Conservation (phyloP, 37 sponge, comb jelly and placozoan genomes). For the Spongilla lacustris region DNA sequence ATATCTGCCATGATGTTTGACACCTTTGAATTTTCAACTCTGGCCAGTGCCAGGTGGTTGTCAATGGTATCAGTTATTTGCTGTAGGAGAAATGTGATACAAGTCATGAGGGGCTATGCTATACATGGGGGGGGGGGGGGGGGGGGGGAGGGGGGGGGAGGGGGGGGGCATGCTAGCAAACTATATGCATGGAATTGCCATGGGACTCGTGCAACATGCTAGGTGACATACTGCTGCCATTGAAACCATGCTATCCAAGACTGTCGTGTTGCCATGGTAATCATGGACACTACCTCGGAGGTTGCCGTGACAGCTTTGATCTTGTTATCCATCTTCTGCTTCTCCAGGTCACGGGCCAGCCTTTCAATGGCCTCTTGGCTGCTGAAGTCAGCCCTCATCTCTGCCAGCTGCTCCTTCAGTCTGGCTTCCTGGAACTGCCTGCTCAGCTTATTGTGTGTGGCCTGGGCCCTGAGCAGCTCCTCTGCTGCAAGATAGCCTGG, state of each 20-base stretch:
- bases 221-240: no score
- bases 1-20: conserved; percentile 38
- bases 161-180: no score
- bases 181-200: no score
- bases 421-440: conserved; percentile 59
- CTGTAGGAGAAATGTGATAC: neutral
- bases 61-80: conserved; percentile 43
- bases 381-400: conserved; percentile 9
- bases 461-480: conserved; percentile 67
- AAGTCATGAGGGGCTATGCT: no score
- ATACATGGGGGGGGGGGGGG: no score
- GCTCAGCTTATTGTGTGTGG: conserved; percentile 53
- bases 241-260: no score
- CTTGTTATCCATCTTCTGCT: neutral
- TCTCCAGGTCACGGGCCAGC: neutral
- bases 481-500: conserved; percentile 51
- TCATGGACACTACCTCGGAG: neutral
- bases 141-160: no score
- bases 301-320: neutral
- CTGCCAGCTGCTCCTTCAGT: conserved; percentile 26
- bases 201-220: no score
- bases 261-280: no score
- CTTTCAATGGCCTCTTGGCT: neutral
- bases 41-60: conserved; percentile 35
- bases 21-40: conserved; percentile 54